A percentile compares a stretch with the other conserved stretches of the same genome.
Evolutionary conservation across 2,113 vertebrate species (phyloP).

Genomic region (Tiliqua scincoides): DNA sequence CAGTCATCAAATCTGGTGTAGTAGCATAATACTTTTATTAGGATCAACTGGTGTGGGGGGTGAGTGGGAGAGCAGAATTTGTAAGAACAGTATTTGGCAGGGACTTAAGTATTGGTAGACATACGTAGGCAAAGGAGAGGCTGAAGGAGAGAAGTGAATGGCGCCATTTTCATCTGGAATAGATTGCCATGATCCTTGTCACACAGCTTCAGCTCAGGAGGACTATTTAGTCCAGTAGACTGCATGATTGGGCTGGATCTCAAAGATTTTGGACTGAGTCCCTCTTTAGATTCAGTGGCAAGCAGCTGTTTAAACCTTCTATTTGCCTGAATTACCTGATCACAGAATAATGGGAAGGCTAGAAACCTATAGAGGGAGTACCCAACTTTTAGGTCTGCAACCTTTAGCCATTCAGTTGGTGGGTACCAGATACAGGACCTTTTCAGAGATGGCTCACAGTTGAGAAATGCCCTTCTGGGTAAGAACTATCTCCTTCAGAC

Average conservation of each 20-base stretch:
- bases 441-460: too few relatives aligned
- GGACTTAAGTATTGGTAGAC: not conserved
- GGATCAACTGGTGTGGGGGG: not conserved
- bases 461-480: too few relatives aligned
- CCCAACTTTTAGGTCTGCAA: too few relatives aligned
- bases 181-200: not conserved
- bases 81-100: not conserved
- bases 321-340: not conserved
- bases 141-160: not conserved
- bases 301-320: not conserved
- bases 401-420: too few relatives aligned
- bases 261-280: not conserved
- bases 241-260: not conserved
- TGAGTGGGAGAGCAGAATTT: not conserved
- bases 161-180: not conserved
- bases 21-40: not conserved
- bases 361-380: not conserved
- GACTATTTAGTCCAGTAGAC: not conserved
- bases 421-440: too few relatives aligned
- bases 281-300: not conserved
- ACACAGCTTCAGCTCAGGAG: not conserved
- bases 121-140: not conserved
- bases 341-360: not conserved
- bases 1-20: not conserved
- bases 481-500: too few relatives aligned